Base-by-base conservation (phyloP, 2,113 vertebrate genomes). In the Dissostichus mawsoni region DNA sequence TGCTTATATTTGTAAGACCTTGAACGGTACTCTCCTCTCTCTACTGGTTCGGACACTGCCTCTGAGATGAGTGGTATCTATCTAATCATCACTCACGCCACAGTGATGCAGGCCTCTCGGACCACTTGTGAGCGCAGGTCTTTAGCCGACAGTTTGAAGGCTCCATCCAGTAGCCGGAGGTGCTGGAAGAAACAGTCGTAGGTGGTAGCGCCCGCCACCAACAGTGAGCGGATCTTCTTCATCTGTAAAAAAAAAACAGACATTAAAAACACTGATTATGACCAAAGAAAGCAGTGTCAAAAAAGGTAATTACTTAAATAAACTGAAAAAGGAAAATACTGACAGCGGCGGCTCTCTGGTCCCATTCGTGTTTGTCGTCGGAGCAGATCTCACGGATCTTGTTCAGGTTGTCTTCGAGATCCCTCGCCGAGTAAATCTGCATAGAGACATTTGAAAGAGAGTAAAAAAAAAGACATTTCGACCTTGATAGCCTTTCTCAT, bases 291-390 rank as follows among this genome's bases (percentile, higher is more conserved):
- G 10, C 3, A 13, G 18, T 6, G 20, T 44, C 7, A 44, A 23
- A 81, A 20, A 29, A 16, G 16, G 4, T 36, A 0, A 63, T 52
- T 12, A 47, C 25, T 11, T 36, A 11, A 8, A 53, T 18, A 10
- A 0, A 66, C 53, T 1, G 33, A 0, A 48, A 45, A 1, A 50
- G 44, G 1, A 25, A 11, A 69, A 9, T 50, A 92, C 94, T 94
- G 36, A 99, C 98, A 83, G 98, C 97, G 23, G 25, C 96, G 70
- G 96, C 93, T 93, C 98, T 96, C 76, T 99, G 98, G 95, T 99
- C 97, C 98, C 98, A 99, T 88, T 99, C 98, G 3, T 99, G 98
- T 90, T 99, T 99, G 93, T 99, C 98, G 87, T 99, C 98, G 8
- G 98, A 99, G 71, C 98, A 96, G 87, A 99, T 96, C 93, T 99